Percentiles rank a stretch among this genome's conserved stretches.
These are phyloP conservation scores for Heliconius hewitsoni DNA, from an alignment of 1,140 invertebrate species.

Conservation along the genomic window DNA sequence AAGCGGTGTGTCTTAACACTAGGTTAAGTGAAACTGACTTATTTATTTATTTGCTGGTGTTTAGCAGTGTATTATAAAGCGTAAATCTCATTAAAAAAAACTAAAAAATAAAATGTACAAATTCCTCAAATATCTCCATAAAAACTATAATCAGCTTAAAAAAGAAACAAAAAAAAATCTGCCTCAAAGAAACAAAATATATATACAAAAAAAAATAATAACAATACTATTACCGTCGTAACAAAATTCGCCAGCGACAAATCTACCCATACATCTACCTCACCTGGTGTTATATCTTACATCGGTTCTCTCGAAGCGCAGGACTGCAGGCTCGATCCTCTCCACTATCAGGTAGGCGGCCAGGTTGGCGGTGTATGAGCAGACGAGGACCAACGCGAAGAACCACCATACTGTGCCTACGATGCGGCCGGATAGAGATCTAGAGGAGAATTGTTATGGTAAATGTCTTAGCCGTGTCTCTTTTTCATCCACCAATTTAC, in stretches of 20 bases:
- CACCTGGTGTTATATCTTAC: constrained; percentile 85
- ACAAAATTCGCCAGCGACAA: constrained; percentile 5
- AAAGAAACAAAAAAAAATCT: no score
- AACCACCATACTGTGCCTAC: constrained; percentile 99
- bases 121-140: no score
- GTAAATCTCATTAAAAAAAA: no score
- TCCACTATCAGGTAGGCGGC: constrained; percentile 98
- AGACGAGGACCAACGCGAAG: constrained; percentile 98
- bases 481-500: no score
- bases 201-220: neutral
- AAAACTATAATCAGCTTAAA: no score
- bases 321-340: constrained; percentile 96
- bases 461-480: neutral
- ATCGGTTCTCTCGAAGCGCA: constrained; percentile 95
- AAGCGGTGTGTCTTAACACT: no score
- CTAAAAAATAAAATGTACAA: no score
- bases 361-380: constrained; percentile 98
- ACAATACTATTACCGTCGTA: neutral
- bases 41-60: no score
- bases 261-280: constrained; percentile 1
- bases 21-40: no score
- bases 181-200: no score
- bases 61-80: no score
- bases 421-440: constrained; percentile 95
- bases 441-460: constrained; percentile 54